Evolutionary conservation across 2,113 vertebrate genomes (phyloP).

Genomic region (Limanda limanda): DNA sequence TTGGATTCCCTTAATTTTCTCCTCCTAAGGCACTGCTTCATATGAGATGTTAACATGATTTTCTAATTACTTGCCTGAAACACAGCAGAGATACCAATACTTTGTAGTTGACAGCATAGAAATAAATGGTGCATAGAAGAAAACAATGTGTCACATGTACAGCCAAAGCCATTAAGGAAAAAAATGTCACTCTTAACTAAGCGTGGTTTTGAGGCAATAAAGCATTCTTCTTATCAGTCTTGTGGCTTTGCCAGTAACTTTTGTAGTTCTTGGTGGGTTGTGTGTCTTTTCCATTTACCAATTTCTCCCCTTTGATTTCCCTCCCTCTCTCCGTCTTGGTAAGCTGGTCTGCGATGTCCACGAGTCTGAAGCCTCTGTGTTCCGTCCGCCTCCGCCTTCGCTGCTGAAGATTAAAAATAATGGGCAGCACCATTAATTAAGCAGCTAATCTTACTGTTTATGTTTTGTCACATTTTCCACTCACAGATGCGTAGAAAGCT

Average conservation of each 20-base stretch:
- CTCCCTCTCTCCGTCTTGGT: conserved; percentile 55
- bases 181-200: conserved; percentile 58
- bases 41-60: conserved; percentile 71
- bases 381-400: conserved; percentile 57
- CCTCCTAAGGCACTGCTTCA: conserved; percentile 11
- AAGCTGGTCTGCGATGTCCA: conserved; percentile 61
- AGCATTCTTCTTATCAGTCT: conserved; percentile 72
- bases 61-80: conserved; percentile 62
- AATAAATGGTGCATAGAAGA: conserved; percentile 60
- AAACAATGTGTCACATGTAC: conserved; percentile 58
- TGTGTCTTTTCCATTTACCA: conserved; percentile 69
- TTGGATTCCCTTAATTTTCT: conserved; percentile 45
- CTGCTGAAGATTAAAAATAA: conserved; percentile 79
- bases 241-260: conserved; percentile 59
- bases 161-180: conserved; percentile 44
- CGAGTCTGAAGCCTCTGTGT: conserved; percentile 73
- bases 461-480: conserved; percentile 71
- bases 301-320: conserved; percentile 63
- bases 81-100: conserved; percentile 39
- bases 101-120: conserved; percentile 59
- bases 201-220: conserved; percentile 64
- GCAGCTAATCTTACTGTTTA: conserved; percentile 76
- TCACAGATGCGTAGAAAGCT: conserved; percentile 61
- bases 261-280: conserved; percentile 65
- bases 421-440: conserved; percentile 77